Evolutionary conservation across 2,888 invertebrate species (phyloP), one percentile per base, ranked within the genome.

Genomic region (Cerastis rubricosa): DNA sequence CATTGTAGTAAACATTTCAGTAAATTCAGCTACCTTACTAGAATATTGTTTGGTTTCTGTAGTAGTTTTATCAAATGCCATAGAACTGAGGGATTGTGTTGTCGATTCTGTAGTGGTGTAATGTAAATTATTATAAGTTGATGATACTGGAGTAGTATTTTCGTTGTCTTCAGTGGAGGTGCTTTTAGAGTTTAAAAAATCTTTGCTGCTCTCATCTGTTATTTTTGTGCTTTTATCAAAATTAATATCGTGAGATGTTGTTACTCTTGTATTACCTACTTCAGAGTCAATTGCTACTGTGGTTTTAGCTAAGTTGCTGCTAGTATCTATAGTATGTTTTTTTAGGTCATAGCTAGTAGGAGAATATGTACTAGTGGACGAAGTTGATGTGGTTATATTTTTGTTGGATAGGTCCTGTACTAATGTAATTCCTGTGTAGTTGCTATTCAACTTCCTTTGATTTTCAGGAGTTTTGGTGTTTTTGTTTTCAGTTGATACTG

Each of bases 381-480:
- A 65, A 29, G 69, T 67, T n/a, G 71, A 74, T 47, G 72, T 73
- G 49, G 71, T 84, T 69, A 71, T 74, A 71, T 84, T 88, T 80
- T 81, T 84, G 57, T 75, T 80, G n/a, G 85, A 81, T 78, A 81
- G 45, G 51, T 85, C 87, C 87, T 85, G 85, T 73, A 83, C 47
- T 68, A 88, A 73, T 25, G 88, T 88, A 40, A 89, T 86, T 47
- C 89, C 89, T 22, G 95, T 95, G 81, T 92, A 95, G 74, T 95
- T 95, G 74, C 92, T 94, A 80, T 93, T 95, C 74, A 96, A 87
- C 84, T 96, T 93, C 77, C 96, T 90, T 91, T 95, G 95, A 89
- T 96, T 96, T 88, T 96, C 96, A n/a, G 94, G 93, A 7, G 94
- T 94, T 89, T 96, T 96, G 11, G 94, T 94, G 82, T 94, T 95